Base-by-base conservation (phyloP, 2,888 invertebrate species). In the Sycophila texana region DNA sequence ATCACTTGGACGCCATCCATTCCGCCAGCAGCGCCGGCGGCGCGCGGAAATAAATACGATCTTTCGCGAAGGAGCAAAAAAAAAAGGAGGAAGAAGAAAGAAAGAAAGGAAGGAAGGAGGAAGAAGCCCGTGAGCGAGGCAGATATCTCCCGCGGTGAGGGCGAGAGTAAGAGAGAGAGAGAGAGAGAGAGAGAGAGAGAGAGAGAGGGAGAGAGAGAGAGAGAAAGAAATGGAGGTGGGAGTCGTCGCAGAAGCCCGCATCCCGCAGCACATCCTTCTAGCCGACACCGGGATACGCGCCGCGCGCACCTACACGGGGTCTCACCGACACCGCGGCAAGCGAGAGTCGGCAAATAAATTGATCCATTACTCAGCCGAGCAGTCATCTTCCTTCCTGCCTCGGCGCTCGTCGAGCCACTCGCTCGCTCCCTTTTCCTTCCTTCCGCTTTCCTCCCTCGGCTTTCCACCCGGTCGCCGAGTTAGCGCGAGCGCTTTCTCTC, bases 331-430 rank as follows among this genome's bases (percentile, higher is more conserved):
- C 39, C 39, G 39, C 39, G 39, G 39, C 85, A 86, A 85, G 84
- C 85, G 49, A 49, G 20, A 53, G 83, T 85, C 85, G 83, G 87
- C 86, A 88, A 88, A 89, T 89, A 89, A 89, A 89, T 89, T 89
- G 89, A 89, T 88, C 89, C 88, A 89, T 89, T 89, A 88, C 88
- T 89, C 89, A 89, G 87, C 83, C 86, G 86, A 86, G 86, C 86
- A 88, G 88, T 88, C 88, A 87, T 88, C 86, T 87, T 86, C 85
- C 85, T 86, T 86, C 86, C 86, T 85, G 83, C 81, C 82, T 84
- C 79, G 83, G 85, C 83, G 80, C 82, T 81, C 70, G 49, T n/a
- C 65, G 51, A 63, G 53, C 16, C 18, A 67, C 16, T n/a, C 71
- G 58, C 51, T 7, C 14, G 7, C 39, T 22, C 49, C 49, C 53